Evolutionary conservation across 2,888 invertebrate genomes (phyloP).

Genomic region (Eurytoma californica): DNA sequence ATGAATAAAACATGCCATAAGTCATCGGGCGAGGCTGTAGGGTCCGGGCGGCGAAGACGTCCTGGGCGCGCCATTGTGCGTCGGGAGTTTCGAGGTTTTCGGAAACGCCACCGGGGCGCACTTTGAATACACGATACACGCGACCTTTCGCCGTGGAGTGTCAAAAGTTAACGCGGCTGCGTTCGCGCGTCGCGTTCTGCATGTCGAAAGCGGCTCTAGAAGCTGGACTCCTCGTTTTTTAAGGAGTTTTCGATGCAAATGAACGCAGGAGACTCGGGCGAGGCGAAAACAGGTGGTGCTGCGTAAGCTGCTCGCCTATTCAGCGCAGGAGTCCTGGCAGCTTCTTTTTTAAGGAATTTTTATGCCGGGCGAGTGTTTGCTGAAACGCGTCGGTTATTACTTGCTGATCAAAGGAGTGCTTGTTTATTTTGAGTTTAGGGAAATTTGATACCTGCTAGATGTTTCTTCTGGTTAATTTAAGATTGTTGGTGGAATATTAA

Average conservation of each 20-base stretch:
- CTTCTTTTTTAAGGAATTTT: no score
- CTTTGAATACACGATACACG: slow-evolving; percentile 1
- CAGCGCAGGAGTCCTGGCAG: not conserved
- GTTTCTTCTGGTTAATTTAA: no score
- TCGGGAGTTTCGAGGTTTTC: slow-evolving; percentile 17
- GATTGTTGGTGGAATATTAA: no score
- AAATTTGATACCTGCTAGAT: no score
- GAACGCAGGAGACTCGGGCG: not conserved
- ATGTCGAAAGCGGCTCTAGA: not conserved
- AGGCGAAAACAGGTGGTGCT: not conserved
- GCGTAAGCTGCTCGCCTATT: slow-evolving; percentile 6
- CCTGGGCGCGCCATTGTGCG: not conserved
- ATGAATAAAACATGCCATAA: slow-evolving; percentile 50
- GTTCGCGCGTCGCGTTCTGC: not conserved
- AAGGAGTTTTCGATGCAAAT: slow-evolving; percentile 10
- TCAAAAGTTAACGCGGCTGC: slow-evolving; percentile 25
- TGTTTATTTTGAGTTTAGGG: no score
- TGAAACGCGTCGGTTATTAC: no score
- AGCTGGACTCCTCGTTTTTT: not conserved
- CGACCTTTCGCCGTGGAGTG: not conserved
- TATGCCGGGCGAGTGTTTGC: no score
- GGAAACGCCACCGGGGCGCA: slow-evolving; percentile 2
- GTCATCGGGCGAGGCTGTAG: slow-evolving; percentile 17
- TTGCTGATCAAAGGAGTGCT: no score
- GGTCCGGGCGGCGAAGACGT: not conserved